Evolutionary conservation across 2,797 vertebrate species (phyloP).

Genomic region (Manis pentadactyla): DNA sequence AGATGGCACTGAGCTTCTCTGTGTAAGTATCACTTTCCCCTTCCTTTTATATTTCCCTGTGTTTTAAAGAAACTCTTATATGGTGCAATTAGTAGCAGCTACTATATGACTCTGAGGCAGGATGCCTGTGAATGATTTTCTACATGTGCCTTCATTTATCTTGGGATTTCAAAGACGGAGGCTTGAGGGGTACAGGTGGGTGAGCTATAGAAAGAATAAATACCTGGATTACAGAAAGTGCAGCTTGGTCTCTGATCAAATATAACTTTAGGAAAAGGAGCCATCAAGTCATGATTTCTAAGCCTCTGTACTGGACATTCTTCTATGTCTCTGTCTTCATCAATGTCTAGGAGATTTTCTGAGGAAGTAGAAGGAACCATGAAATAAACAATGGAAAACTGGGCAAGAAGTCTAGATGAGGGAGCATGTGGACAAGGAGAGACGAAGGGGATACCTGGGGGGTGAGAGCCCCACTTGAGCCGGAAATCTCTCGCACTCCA

Average conservation of each 20-base stretch:
- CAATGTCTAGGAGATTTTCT: background rate
- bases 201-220: background rate
- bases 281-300: background rate
- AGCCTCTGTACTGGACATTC: background rate
- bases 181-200: accelerated
- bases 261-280: background rate
- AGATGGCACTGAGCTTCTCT: background rate
- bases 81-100: background rate
- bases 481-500: background rate
- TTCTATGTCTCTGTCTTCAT: background rate
- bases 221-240: background rate
- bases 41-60: background rate
- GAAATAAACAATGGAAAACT: background rate
- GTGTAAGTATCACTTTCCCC: background rate
- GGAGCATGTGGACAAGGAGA: background rate
- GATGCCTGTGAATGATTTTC: background rate
- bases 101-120: background rate
- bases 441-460: background rate
- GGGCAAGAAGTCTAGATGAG: background rate
- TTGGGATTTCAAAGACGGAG: background rate
- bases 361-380: background rate
- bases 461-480: background rate
- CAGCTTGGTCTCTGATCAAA: background rate
- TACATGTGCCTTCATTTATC: background rate
- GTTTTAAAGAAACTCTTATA: background rate